phyloP scores from a whole-genome alignment of 2,113 vertebrate species.

The Perca fluviatilis region DNA sequence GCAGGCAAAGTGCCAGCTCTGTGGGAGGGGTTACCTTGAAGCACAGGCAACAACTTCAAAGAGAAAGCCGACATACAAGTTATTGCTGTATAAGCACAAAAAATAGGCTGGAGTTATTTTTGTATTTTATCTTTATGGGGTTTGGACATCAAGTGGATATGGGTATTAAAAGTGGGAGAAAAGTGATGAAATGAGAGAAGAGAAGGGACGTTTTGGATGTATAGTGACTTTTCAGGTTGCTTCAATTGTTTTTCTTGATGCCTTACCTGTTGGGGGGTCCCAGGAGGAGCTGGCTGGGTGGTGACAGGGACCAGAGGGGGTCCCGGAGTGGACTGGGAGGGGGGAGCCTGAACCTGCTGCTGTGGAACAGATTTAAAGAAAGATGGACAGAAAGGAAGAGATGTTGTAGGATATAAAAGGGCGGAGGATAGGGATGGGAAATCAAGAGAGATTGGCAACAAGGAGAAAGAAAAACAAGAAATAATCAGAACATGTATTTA shows the following conservation, averaged over 20 bases:
- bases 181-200: neutral
- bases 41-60: conserved; percentile 50
- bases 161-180: neutral
- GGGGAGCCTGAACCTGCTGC: conserved; percentile 71
- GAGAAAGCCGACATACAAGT: neutral
- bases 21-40: conserved; percentile 34
- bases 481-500: conserved; percentile 46
- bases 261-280: conserved; percentile 76
- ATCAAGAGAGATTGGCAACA: conserved; percentile 42
- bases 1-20: conserved; percentile 34
- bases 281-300: conserved; percentile 62
- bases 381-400: conserved; percentile 43
- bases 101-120: neutral
- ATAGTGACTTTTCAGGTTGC: neutral
- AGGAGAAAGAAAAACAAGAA: conserved; percentile 42
- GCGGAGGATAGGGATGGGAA: conserved; percentile 21
- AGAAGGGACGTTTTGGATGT: neutral
- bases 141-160: neutral
- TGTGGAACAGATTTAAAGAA: conserved; percentile 48
- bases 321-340: conserved; percentile 64
- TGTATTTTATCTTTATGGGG: neutral
- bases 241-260: neutral
- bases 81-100: conserved; percentile 14
- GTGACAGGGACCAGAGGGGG: conserved; percentile 62
- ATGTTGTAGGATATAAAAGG: conserved; percentile 27